These are phyloP conservation scores for Mycetomoellerius zeteki DNA, from an alignment of 1,140 invertebrate genomes.

Conservation along the genomic window DNA sequence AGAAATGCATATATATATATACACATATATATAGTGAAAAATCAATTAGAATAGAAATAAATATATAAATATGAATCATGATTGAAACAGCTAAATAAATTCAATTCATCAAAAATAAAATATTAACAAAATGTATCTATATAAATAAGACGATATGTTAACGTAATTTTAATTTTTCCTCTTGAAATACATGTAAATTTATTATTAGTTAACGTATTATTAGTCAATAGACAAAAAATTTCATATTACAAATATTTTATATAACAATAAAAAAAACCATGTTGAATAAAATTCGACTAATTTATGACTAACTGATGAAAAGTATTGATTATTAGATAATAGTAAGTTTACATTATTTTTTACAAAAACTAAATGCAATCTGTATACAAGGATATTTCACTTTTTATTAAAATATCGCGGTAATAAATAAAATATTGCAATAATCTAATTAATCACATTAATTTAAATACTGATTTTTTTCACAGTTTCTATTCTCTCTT, in stretches of 20 bases:
- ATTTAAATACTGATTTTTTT: conserved; percentile 23
- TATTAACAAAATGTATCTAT: neutral
- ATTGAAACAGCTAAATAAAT: neutral
- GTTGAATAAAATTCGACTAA: neutral
- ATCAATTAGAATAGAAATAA: neutral
- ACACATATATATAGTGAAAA: neutral
- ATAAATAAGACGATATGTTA: neutral
- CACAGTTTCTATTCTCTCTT: neutral
- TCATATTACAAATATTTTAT: neutral
- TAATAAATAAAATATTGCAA: too few relatives aligned
- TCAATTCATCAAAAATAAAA: neutral
- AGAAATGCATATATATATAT: neutral
- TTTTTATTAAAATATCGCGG: conserved; percentile 37
- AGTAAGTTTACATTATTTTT: conserved; percentile 17
- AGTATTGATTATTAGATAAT: conserved; percentile 9
- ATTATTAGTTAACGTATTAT: neutral
- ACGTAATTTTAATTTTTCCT: neutral
- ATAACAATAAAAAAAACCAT: neutral
- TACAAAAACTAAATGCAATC: neutral
- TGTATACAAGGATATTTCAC: neutral
- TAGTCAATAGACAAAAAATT: neutral
- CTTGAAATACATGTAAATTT: neutral
- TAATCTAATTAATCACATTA: neutral
- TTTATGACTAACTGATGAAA: neutral
- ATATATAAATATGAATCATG: neutral